These are phyloP conservation scores for Odocoileus hemionus DNA, from an alignment of 2,113 vertebrate genomes.

Conservation along the genomic window DNA sequence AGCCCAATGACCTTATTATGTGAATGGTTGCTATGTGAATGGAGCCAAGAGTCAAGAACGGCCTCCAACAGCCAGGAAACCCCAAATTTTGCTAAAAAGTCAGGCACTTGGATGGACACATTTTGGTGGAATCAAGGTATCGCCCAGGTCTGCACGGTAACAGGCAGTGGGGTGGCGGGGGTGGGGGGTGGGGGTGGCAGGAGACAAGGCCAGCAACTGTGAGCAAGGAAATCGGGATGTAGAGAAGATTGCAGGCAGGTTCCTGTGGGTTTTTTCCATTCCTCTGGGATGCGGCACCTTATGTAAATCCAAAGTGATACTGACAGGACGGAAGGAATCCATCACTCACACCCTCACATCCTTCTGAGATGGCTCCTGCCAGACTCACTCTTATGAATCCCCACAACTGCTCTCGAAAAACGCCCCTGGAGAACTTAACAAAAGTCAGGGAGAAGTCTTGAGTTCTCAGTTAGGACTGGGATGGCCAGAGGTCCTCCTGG, in stretches of 20 bases:
- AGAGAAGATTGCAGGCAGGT: fast-evolving
- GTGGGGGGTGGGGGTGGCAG: background rate
- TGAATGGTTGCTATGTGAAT: background rate
- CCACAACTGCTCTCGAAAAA: background rate
- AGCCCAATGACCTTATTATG: background rate
- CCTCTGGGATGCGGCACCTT: fast-evolving
- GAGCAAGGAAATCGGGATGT: fast-evolving
- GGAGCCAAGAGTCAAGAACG: background rate
- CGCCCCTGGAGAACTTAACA: background rate
- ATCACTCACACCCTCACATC: background rate
- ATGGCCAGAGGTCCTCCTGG: fast-evolving
- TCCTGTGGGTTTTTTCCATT: background rate
- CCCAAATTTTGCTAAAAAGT: background rate
- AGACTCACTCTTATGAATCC: background rate
- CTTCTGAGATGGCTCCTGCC: background rate
- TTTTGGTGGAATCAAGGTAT: conserved; percentile 15
- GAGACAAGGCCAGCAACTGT: fast-evolving
- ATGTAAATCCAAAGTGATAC: background rate
- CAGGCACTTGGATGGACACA: background rate
- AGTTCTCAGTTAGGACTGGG: background rate
- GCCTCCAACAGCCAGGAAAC: background rate
- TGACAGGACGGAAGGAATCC: background rate
- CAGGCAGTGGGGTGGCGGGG: background rate
- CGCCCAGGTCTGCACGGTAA: background rate
- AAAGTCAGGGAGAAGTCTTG: background rate